phyloP scores from a whole-genome alignment of 2,797 vertebrate genomes.

The Malurus leucopterus region DNA sequence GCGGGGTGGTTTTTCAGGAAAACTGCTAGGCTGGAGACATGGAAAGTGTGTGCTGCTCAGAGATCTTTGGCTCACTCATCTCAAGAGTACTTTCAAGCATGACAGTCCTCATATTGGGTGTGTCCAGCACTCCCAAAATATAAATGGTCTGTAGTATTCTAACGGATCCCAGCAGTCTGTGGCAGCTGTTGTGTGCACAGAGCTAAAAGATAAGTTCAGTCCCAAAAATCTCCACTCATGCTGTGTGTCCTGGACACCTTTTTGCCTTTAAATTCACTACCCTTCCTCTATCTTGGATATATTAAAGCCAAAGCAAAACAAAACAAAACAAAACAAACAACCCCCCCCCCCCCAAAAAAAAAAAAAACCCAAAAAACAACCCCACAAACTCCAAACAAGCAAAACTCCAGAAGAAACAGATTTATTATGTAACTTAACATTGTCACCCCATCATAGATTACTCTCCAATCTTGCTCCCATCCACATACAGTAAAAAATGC shows the following conservation, averaged over 20 bases:
- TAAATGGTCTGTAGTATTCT: not conserved
- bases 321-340: not conserved
- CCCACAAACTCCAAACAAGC: not conserved
- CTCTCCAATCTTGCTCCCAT: not conserved
- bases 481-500: not conserved
- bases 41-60: not conserved
- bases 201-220: not conserved
- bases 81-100: not conserved
- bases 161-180: fast-evolving
- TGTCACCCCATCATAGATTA: not conserved
- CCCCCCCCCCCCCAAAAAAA: too few relatives aligned
- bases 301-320: not conserved
- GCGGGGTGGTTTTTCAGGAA: not conserved
- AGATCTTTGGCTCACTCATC: not conserved
- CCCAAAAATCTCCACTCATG: not conserved
- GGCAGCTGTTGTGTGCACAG: not conserved
- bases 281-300: not conserved
- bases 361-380: too few relatives aligned
- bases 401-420: not conserved
- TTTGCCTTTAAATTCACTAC: not conserved
- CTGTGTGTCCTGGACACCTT: not conserved
- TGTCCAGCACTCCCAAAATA: not conserved
- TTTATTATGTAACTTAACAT: not conserved
- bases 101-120: not conserved
- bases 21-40: not conserved